Base-by-base conservation (phyloP, 2,797 vertebrate species). In the Dermochelys coriacea region DNA sequence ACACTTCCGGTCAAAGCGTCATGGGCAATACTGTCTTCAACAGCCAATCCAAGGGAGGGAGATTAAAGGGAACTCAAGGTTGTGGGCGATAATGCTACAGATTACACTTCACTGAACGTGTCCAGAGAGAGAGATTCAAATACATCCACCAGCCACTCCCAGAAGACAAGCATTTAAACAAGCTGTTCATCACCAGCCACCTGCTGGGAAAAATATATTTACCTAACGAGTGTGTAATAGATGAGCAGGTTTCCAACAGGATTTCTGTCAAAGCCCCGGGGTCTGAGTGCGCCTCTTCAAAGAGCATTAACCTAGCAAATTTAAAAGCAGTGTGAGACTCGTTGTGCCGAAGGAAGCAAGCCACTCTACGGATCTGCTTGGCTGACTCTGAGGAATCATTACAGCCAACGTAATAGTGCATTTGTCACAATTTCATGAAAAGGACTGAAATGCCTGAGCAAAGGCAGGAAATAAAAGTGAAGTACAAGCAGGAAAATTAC, bases 201-300 rank as follows among this genome's bases (percentile, higher is more conserved):
- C 84, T 75, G 87, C 2, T 3, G 16, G n/a, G 37, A 80, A 59
- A 59, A 95, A 84, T 31, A 71, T 6, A 18, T 87, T 98, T 98
- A 99, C 99, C 99, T 98, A 99, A 98, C 97, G 99, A 99, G 97
- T 98, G 97, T 31, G 99, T 99, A 94, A 99, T 98, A 94, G 99
- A 99, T 80, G 98, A 98, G 97, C 99, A 99, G 49, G 99, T 99
- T 97, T 99, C 99, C 84, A 98, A 98, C 81, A 99, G 98, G 97
- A 99, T 99, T 98, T 99, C 99, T 37, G 98, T 98, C 97, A 99
- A 98, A 80, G 98, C 98, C 55, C 93, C 97, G 6, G 98, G 91
- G 77, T 99, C 98, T 31, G 98, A 97, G 88, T 98, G 98, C 71
- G 99, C 98, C 93, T 99, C 98, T 83, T 99, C 99, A 80, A 99